Evolutionary conservation across 2,797 vertebrate species (phyloP).

Genomic region (Myotis pilosus): DNA sequence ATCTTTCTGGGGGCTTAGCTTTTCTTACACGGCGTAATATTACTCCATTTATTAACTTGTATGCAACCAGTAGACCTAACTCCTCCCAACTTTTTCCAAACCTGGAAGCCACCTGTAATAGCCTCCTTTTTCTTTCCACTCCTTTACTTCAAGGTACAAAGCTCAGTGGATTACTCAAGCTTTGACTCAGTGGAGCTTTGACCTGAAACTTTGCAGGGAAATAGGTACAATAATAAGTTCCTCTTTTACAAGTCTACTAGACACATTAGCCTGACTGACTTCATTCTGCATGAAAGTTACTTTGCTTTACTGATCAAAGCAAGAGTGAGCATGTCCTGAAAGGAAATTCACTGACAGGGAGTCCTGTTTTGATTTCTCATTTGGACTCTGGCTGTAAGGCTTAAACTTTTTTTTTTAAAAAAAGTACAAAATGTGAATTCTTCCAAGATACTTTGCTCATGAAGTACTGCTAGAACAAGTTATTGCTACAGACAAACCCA

Average conservation of each 20-base stretch:
- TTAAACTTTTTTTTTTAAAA: background rate
- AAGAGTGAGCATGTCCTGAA: slow-evolving; percentile 65
- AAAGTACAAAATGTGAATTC: slow-evolving; percentile 40
- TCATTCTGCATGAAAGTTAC: slow-evolving; percentile 50
- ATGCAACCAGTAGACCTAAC: background rate
- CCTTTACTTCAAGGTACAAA: slow-evolving; percentile 61
- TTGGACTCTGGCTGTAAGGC: slow-evolving; percentile 57
- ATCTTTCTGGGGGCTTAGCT: background rate
- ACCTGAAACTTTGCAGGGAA: slow-evolving; percentile 39
- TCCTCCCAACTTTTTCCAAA: slow-evolving; percentile 61
- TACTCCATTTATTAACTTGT: slow-evolving; percentile 11
- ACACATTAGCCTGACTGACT: background rate
- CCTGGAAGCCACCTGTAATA: slow-evolving; percentile 65
- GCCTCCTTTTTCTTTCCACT: slow-evolving; percentile 19
- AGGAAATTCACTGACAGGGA: slow-evolving; percentile 54
- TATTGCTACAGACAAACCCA: slow-evolving; percentile 32
- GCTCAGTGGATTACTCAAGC: slow-evolving; percentile 43
- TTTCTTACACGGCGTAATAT: background rate
- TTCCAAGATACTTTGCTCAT: slow-evolving; percentile 44
- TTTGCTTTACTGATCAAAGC: slow-evolving; percentile 61
- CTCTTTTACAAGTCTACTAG: slow-evolving; percentile 31
- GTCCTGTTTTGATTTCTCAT: slow-evolving; percentile 55
- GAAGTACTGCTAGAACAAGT: slow-evolving; percentile 57
- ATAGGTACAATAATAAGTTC: slow-evolving; percentile 24
- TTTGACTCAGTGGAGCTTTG: slow-evolving; percentile 27